Evolutionary conservation across 2,113 vertebrate species (phyloP).

Genomic region (Sceloporus undulatus): DNA sequence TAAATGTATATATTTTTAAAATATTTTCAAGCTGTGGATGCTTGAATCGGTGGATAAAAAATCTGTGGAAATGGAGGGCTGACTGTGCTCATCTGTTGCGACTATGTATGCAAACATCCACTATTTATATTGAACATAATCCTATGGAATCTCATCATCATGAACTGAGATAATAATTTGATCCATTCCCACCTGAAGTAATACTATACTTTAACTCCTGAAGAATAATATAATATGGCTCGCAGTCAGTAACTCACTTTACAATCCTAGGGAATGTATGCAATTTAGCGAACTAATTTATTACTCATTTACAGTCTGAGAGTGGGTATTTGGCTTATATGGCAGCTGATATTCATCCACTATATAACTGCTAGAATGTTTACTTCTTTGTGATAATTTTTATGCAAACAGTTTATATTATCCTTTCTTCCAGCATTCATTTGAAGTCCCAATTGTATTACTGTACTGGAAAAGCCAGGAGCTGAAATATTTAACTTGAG

Average conservation of each 20-base stretch:
- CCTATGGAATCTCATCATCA: not conserved
- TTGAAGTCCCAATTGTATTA: not conserved
- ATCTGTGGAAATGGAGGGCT: too few species aligned
- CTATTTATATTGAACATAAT: not conserved
- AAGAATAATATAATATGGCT: not conserved
- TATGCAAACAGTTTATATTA: not conserved
- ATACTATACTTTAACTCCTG: not conserved
- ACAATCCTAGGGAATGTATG: not conserved
- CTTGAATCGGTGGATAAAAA: too few species aligned
- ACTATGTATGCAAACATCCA: not conserved
- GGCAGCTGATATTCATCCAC: not conserved
- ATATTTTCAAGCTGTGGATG: too few species aligned
- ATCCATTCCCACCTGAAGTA: not conserved
- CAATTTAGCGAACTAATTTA: not conserved
- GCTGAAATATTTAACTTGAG: not conserved
- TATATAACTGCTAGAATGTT: not conserved
- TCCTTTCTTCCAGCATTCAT: not conserved
- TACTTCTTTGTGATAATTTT: not conserved
- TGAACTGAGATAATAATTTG: not conserved
- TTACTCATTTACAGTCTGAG: not conserved
- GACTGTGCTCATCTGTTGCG: not conserved
- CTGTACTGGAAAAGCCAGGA: not conserved
- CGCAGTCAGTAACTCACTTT: not conserved
- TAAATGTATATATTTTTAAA: too few species aligned
- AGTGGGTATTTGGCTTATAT: not conserved